Evolutionary conservation across 2,888 invertebrate genomes (phyloP).

Genomic region (Merodon equestris): DNA sequence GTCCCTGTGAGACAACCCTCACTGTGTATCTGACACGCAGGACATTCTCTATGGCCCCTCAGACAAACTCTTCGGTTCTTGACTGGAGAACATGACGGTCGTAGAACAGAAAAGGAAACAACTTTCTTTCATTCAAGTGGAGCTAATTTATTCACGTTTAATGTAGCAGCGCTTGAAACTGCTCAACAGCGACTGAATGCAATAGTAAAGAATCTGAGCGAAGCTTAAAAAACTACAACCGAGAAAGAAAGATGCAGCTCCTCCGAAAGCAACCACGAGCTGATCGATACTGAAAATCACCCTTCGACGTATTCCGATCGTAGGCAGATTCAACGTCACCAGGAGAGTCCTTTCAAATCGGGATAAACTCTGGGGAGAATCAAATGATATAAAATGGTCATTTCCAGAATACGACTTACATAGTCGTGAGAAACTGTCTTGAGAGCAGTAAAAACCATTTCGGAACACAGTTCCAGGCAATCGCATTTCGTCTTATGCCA

Average conservation of each 20-base stretch:
- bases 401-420: conserved; percentile 66
- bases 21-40: too few relatives aligned
- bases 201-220: conserved; percentile 61
- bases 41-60: too few relatives aligned
- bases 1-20: too few relatives aligned
- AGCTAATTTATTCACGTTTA: conserved; percentile 37
- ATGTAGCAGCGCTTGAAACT: conserved; percentile 20
- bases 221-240: conserved; percentile 77
- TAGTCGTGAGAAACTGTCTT: conserved; percentile 70
- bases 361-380: conserved; percentile 63
- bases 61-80: too few relatives aligned
- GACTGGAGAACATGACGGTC: too few relatives aligned
- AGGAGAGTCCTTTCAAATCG: conserved; percentile 72
- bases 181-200: conserved; percentile 30
- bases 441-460: conserved; percentile 70
- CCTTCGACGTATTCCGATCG: conserved; percentile 73
- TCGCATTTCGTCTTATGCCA: conserved; percentile 72
- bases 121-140: background rate
- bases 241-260: conserved; percentile 76
- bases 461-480: conserved; percentile 73
- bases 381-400: background rate
- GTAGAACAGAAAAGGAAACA: background rate
- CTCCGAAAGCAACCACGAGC: conserved; percentile 76
- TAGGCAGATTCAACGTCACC: conserved; percentile 69
- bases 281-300: conserved; percentile 77